Evolutionary conservation across 2,797 vertebrate species (phyloP).

Genomic region (Knipowitschia caucasica): DNA sequence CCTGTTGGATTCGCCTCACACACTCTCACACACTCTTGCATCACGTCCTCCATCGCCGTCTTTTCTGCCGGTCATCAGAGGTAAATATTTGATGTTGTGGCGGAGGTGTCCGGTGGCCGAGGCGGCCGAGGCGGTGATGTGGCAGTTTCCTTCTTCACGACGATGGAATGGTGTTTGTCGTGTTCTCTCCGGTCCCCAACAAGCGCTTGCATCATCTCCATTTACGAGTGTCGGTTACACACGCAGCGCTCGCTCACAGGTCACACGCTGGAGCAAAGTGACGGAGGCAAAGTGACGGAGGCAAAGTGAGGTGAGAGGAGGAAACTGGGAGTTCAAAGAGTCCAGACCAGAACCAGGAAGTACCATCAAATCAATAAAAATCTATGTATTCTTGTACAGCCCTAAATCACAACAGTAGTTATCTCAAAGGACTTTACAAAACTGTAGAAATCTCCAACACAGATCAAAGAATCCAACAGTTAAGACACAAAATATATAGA

Average conservation of each 20-base stretch:
- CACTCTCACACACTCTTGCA: too few relatives aligned
- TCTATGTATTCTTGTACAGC: too few relatives aligned
- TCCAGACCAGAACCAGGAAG: too few relatives aligned
- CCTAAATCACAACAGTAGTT: too few relatives aligned
- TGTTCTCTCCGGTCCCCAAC: slow-evolving; percentile 59
- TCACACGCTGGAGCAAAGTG: slow-evolving; percentile 55
- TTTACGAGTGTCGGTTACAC: slow-evolving; percentile 61
- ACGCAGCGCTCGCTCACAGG: slow-evolving; percentile 68
- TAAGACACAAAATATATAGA: too few relatives aligned
- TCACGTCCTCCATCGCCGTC: slow-evolving; percentile 19
- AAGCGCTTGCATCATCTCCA: slow-evolving; percentile 59
- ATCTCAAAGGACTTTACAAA: too few relatives aligned
- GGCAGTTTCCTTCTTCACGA: slow-evolving; percentile 62
- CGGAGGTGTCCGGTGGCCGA: slow-evolving; percentile 67
- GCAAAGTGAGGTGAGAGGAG: slow-evolving; percentile 38
- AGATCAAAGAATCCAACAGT: too few relatives aligned
- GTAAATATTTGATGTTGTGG: slow-evolving; percentile 74
- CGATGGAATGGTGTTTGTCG: slow-evolving; percentile 66
- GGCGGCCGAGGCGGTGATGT: slow-evolving; percentile 65
- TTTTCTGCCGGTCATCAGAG: slow-evolving; percentile 62
- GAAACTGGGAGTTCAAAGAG: too few relatives aligned
- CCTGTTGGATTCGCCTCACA: too few relatives aligned
- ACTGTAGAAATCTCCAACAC: too few relatives aligned
- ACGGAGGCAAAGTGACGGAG: slow-evolving; percentile 11
- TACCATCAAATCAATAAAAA: too few relatives aligned